These are phyloP conservation scores for Philhelius pedissequus DNA, from an alignment of 2,888 invertebrate genomes.

Conservation along the genomic window DNA sequence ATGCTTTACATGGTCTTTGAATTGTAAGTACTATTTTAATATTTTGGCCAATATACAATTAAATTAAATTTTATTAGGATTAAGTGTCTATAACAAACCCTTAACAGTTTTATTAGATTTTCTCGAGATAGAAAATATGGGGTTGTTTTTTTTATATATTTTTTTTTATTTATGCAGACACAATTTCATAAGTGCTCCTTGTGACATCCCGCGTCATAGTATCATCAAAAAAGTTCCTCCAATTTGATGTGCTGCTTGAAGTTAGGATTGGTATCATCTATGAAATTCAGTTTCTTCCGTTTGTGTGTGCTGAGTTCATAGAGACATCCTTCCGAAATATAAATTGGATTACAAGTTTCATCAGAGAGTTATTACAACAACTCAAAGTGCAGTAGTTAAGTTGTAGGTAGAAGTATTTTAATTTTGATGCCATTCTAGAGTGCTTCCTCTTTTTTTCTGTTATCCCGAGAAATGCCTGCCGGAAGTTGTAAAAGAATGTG, in stretches of 20 bases:
- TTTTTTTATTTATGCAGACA: conserved; percentile 11
- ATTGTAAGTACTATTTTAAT: conserved; percentile 89
- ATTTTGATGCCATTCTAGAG: conserved; percentile 2
- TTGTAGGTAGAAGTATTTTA: conserved; percentile 21
- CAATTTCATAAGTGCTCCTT: conserved; percentile 25
- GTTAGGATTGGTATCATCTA: neutral
- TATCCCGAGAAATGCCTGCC: neutral
- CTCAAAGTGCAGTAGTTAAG: conserved; percentile 34
- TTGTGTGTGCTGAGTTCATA: neutral
- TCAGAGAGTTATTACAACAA: conserved; percentile 44
- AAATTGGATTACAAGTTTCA: conserved; percentile 45
- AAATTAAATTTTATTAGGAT: conserved; percentile 9
- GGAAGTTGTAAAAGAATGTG: conserved; percentile 15
- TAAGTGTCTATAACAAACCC: conserved; percentile 19
- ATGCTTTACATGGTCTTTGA: conserved; percentile 99
- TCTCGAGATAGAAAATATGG: neutral
- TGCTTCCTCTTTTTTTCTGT: neutral
- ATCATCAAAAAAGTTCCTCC: conserved; percentile 6
- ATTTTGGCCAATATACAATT: conserved; percentile 1
- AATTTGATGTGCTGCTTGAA: neutral
- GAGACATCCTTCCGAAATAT: conserved; percentile 34
- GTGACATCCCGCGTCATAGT: neutral
- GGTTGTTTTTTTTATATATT: neutral
- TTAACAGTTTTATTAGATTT: conserved; percentile 15
- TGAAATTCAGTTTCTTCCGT: conserved; percentile 14